These are phyloP conservation scores for Chrysogorgia sp. DNA, from an alignment of 92 coral and sea anemone genomes.

Conservation along the genomic window DNA sequence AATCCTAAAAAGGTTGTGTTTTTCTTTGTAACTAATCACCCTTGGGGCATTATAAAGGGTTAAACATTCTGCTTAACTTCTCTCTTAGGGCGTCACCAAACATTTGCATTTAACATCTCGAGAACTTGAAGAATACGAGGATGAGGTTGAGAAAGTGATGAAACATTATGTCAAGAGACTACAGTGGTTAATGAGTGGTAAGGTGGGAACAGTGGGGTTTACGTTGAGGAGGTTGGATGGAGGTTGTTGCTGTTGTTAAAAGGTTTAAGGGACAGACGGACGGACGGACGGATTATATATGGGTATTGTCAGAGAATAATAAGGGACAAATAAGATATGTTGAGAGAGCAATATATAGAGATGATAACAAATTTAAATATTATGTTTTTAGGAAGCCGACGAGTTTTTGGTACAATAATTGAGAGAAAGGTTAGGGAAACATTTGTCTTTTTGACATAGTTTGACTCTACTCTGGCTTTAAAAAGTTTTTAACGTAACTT, in stretches of 20 bases:
- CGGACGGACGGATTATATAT: too few relatives aligned
- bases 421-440: slow-evolving; percentile 77
- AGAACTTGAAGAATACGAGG: slow-evolving; percentile 94
- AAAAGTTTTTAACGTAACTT: too few relatives aligned
- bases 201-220: slow-evolving; percentile 11
- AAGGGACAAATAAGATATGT: too few relatives aligned
- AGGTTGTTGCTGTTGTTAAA: slow-evolving; percentile 91
- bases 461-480: too few relatives aligned
- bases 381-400: slow-evolving; percentile 86
- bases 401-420: slow-evolving; percentile 92
- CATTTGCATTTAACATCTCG: slow-evolving; percentile 90
- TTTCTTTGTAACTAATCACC: too few relatives aligned
- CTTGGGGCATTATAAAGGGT: too few relatives aligned
- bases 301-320: too few relatives aligned
- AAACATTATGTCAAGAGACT: slow-evolving; percentile 91
- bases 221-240: slow-evolving; percentile 77
- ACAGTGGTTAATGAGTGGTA: slow-evolving; percentile 98
- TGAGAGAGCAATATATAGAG: too few relatives aligned
- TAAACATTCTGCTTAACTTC: background rate
- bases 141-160: slow-evolving; percentile 92
- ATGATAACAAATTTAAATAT: too few relatives aligned
- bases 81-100: slow-evolving; percentile 78
- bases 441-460: background rate
- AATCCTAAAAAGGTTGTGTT: too few relatives aligned
- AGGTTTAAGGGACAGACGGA: too few relatives aligned